phyloP scores from a whole-genome alignment of 2,888 invertebrate species.

The Scaptomyza reducta region DNA sequence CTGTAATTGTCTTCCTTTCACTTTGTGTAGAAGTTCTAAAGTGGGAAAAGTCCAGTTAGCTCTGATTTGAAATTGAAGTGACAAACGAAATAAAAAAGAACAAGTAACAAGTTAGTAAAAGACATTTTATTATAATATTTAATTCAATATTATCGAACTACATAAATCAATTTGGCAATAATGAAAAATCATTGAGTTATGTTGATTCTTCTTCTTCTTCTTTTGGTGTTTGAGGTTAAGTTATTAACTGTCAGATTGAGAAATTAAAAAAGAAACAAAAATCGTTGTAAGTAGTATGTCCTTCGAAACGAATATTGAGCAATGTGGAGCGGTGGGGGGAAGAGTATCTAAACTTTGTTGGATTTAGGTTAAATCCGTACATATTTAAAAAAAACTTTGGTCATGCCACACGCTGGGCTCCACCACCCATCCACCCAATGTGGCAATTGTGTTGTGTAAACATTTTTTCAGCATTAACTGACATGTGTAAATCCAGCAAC shows the following conservation, averaged over 20 bases:
- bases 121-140: too few species aligned
- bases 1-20: neutral
- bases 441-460: constrained; percentile 76
- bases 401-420: constrained; percentile 40
- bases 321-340: neutral
- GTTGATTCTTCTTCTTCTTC: neutral
- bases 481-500: constrained; percentile 66
- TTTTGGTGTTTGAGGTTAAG: neutral
- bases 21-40: neutral
- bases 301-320: too few species aligned
- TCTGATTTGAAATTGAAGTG: neutral
- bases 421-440: constrained; percentile 8
- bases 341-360: neutral
- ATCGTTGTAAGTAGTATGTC: neutral
- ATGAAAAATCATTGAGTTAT: neutral
- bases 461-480: constrained; percentile 76
- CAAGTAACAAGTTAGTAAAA: too few species aligned
- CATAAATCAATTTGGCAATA: neutral
- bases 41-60: neutral
- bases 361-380: constrained; percentile 64
- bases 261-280: neutral
- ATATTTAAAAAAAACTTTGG: constrained; percentile 52
- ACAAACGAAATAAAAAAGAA: too few species aligned
- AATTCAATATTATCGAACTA: too few species aligned
- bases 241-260: neutral